Percentiles rank a stretch among this genome's conserved stretches.
Evolutionary conservation across 2,113 vertebrate genomes (phyloP).

Genomic region (Chaetodon auriga): DNA sequence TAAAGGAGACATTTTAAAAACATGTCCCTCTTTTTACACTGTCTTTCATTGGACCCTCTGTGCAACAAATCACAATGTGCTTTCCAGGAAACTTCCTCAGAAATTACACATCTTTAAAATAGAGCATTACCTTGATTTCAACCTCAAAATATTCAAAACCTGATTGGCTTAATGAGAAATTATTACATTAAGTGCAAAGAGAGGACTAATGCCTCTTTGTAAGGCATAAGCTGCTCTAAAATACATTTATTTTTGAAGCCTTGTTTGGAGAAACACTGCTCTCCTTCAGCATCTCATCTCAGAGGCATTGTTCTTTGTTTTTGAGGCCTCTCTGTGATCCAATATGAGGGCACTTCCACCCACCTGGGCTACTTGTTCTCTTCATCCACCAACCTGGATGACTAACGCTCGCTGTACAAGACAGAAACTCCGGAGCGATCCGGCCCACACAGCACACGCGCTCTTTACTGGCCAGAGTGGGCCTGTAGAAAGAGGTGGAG

Average conservation of each 20-base stretch:
- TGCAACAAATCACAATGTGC: too few species aligned
- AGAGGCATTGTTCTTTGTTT: conserved; percentile 69
- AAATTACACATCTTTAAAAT: neutral
- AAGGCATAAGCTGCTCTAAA: conserved; percentile 33
- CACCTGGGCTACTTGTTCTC: conserved; percentile 77
- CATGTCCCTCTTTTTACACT: neutral
- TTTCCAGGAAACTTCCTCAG: neutral
- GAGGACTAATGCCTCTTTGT: conserved; percentile 24
- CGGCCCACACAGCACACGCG: conserved; percentile 73
- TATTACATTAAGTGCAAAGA: conserved; percentile 13
- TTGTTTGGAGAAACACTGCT: conserved; percentile 38
- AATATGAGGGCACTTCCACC: conserved; percentile 76
- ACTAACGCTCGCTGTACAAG: conserved; percentile 71
- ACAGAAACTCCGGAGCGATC: conserved; percentile 60
- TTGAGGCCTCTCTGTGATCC: conserved; percentile 66
- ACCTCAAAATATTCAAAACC: conserved; percentile 1
- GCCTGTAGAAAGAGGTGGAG: conserved; percentile 61
- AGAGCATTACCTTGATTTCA: neutral
- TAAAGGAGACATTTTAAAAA: neutral
- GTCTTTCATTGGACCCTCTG: neutral
- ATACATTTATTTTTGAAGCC: conserved; percentile 45
- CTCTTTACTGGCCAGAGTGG: conserved; percentile 61
- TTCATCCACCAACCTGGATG: conserved; percentile 79
- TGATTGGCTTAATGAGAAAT: conserved; percentile 25
- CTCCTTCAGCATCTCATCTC: conserved; percentile 61